These are phyloP conservation scores for Falco peregrinus DNA, from an alignment of 2,797 vertebrate genomes.

Conservation along the genomic window DNA sequence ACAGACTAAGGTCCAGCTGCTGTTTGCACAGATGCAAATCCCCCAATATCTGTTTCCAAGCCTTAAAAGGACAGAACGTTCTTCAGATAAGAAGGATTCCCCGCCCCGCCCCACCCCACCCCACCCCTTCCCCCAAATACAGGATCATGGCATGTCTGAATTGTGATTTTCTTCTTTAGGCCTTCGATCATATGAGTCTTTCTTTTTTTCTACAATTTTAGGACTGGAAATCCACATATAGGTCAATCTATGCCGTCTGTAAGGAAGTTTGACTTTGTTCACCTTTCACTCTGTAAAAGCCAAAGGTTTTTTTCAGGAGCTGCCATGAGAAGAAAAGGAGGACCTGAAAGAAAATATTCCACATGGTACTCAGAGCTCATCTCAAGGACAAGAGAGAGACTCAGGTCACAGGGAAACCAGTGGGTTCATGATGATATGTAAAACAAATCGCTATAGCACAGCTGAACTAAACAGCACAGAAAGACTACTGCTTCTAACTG, in stretches of 20 bases:
- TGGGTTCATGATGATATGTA: rapidly evolving
- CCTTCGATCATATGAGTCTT: background rate
- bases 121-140: rapidly evolving
- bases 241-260: background rate
- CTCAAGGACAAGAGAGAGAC: rapidly evolving
- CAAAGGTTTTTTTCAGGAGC: background rate
- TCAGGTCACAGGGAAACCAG: background rate
- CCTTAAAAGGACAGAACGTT: background rate
- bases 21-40: background rate
- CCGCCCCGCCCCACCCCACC: too few relatives aligned
- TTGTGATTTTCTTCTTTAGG: background rate
- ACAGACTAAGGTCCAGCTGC: background rate
- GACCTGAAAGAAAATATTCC: background rate
- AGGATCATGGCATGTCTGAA: background rate
- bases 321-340: background rate
- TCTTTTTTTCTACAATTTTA: background rate
- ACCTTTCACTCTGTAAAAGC: background rate
- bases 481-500: background rate
- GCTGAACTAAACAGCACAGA: background rate
- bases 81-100: background rate
- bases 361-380: background rate
- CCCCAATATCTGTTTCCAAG: background rate
- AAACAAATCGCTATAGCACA: background rate
- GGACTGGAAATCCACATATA: background rate
- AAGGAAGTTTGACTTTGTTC: background rate